Percentiles rank a stretch among this genome's conserved stretches.
These are phyloP conservation scores for Tetragonisca angustula DNA, from an alignment of 2,888 invertebrate species.

Conservation along the genomic window DNA sequence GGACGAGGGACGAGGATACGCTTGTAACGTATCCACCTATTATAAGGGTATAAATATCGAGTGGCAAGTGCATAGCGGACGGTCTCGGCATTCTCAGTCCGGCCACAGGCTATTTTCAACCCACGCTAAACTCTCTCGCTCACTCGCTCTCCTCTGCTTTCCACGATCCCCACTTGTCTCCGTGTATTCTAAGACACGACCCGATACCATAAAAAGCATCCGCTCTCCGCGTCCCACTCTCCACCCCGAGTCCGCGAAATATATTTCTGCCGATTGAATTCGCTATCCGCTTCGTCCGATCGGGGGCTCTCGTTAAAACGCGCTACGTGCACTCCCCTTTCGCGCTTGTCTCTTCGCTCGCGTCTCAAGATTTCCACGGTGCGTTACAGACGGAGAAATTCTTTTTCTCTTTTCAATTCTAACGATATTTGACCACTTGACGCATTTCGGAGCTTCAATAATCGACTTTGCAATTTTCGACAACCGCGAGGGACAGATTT, in stretches of 20 bases:
- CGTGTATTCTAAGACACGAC: conserved; percentile 60
- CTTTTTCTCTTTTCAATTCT: too few relatives aligned
- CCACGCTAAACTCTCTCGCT: conserved; percentile 68
- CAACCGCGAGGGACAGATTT: too few relatives aligned
- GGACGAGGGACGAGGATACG: conserved; percentile 15
- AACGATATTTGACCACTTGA: too few relatives aligned
- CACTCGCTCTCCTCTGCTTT: conserved; percentile 38
- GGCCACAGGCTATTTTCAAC: conserved; percentile 77
- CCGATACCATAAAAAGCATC: conserved; percentile 65
- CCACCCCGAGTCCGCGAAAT: conserved; percentile 1
- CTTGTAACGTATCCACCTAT: conserved; percentile 43
- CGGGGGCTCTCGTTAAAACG: background rate
- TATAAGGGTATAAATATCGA: conserved; percentile 77
- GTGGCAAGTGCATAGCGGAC: conserved; percentile 78
- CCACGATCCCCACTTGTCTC: conserved; percentile 37
- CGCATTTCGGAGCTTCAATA: too few relatives aligned
- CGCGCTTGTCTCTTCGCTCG: background rate
- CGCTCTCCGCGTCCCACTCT: conserved; percentile 5
- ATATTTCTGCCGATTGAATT: conserved; percentile 27
- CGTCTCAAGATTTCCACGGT: background rate
- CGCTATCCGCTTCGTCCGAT: conserved; percentile 1
- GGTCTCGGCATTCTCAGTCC: conserved; percentile 75
- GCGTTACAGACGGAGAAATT: too few relatives aligned
- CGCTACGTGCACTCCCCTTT: background rate
- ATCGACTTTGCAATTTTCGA: too few relatives aligned